Conservation (phyloP, 2,113 vertebrate genomes). For the Gymnarchus niloticus region DNA sequence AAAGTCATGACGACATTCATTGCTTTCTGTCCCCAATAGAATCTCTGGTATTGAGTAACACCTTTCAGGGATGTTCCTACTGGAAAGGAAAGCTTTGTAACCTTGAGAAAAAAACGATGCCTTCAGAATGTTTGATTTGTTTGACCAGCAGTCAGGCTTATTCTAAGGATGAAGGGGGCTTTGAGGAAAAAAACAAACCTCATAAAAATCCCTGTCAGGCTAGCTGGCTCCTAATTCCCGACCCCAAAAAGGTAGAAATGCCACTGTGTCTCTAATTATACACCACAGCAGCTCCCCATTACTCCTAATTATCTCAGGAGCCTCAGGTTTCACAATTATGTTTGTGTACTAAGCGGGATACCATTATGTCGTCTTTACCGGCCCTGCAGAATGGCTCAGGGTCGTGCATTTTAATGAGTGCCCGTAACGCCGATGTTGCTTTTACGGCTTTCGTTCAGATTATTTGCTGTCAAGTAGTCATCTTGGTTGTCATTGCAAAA, state of each 20-base stretch:
- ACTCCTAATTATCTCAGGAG: constrained; percentile 33
- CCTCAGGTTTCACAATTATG: constrained; percentile 7
- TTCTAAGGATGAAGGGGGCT: neutral
- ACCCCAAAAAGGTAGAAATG: constrained; percentile 31
- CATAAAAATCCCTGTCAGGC: neutral
- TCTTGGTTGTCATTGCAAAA: neutral
- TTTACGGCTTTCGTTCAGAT: neutral
- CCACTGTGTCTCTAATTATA: constrained; percentile 42
- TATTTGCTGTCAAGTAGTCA: neutral
- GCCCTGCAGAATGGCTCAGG: neutral
- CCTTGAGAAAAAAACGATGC: neutral
- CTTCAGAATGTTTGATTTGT: neutral
- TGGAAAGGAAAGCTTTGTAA: constrained; percentile 2
- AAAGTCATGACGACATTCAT: neutral
- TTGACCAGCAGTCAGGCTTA: neutral
- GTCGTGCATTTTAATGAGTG: neutral
- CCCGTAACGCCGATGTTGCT: neutral
- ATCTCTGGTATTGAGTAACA: constrained; percentile 20
- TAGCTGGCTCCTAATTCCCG: constrained; percentile 10
- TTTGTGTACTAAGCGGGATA: constrained; percentile 11
- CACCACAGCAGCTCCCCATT: constrained; percentile 22
- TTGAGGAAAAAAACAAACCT: neutral
- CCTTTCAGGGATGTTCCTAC: neutral
- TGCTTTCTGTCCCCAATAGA: constrained; percentile 20
- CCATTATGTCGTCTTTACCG: neutral